Evolutionary conservation across 2,797 vertebrate species (phyloP).

Genomic region (Phataginus tricuspis): DNA sequence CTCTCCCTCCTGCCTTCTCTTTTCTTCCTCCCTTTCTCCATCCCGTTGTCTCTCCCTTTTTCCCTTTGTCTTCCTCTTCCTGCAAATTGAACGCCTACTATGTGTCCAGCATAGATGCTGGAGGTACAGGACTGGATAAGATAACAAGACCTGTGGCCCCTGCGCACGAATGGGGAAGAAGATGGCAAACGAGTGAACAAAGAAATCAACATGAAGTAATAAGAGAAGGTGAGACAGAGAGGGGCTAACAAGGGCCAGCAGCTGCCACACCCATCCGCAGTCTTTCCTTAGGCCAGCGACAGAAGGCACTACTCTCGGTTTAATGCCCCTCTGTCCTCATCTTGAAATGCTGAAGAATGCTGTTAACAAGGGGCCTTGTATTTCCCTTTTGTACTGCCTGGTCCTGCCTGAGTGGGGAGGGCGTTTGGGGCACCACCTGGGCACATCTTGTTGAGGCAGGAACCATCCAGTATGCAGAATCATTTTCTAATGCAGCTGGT

Average conservation of each 20-base stretch:
- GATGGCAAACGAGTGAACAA: background rate
- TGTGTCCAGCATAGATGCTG: background rate
- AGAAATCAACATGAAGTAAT: background rate
- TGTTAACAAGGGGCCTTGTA: background rate
- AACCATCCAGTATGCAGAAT: background rate
- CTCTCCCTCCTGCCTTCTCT: background rate
- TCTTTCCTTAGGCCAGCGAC: background rate
- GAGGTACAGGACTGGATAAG: background rate
- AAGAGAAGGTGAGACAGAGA: background rate
- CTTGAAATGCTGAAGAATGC: background rate
- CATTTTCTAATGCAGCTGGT: background rate
- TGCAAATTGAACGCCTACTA: background rate
- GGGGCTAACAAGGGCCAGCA: background rate
- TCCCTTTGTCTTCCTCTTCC: background rate
- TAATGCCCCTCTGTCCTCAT: background rate
- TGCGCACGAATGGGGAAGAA: background rate
- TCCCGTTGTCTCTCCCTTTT: background rate
- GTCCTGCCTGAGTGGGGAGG: background rate
- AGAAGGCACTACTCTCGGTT: background rate
- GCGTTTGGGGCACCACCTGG: background rate
- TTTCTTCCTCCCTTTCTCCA: no score
- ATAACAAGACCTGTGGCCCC: background rate
- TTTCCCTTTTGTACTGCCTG: background rate
- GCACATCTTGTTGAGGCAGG: background rate
- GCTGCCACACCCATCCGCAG: accelerated